These are phyloP conservation scores for Girardia tigrina DNA, from an alignment of 2,888 invertebrate genomes.

Conservation along the genomic window DNA sequence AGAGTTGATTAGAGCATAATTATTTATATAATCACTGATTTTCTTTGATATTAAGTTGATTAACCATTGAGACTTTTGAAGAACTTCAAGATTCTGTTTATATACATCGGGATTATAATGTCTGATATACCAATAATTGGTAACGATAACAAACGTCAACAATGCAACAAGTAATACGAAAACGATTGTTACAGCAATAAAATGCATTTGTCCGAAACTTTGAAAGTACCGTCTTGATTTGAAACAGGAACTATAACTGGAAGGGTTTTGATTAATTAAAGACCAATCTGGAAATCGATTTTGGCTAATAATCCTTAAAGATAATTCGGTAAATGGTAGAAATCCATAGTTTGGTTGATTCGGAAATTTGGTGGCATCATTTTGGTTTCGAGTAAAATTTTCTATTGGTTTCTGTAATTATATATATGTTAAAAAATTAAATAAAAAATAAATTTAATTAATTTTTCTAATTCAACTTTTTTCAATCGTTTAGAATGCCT, in stretches of 20 bases:
- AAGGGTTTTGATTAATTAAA: neutral
- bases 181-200: constrained; percentile 7
- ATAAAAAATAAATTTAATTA: too few species aligned
- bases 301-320: neutral
- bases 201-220: constrained; percentile 16
- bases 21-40: neutral
- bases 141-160: neutral
- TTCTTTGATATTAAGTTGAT: neutral
- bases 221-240: constrained; percentile 1
- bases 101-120: constrained; percentile 19
- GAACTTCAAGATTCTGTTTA: constrained; percentile 14
- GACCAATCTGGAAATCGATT: constrained; percentile 19
- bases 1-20: neutral
- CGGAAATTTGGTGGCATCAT: constrained; percentile 1
- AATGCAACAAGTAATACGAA: constrained; percentile 1
- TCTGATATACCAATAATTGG: constrained; percentile 17
- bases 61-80: constrained; percentile 18
- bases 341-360: neutral
- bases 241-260: constrained; percentile 20
- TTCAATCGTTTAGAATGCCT: too few species aligned
- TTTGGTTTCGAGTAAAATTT: neutral
- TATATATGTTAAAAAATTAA: too few species aligned
- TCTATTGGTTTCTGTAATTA: neutral
- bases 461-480: too few species aligned
- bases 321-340: neutral